A percentile compares a stretch with the other conserved stretches of the same genome.
These are phyloP conservation scores for Triplophysa rosa DNA, from an alignment of 2,113 vertebrate genomes.

Conservation along the genomic window DNA sequence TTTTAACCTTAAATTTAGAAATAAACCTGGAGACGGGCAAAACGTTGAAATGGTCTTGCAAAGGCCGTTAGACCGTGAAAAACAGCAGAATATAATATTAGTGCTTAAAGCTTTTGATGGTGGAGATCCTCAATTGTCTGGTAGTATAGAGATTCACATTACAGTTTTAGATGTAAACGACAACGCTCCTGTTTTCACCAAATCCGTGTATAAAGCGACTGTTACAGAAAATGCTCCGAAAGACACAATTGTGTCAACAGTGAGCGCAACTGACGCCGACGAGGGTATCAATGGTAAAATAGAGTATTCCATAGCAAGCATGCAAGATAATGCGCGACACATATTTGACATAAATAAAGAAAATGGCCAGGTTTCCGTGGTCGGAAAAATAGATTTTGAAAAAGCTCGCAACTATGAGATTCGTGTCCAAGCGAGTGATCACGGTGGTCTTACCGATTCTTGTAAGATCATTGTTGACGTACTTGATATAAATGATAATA, in stretches of 20 bases:
- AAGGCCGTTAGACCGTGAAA: constrained; percentile 40
- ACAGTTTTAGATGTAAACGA: constrained; percentile 47
- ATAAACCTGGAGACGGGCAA: not conserved
- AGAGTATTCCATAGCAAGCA: not conserved
- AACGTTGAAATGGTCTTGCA: constrained; percentile 33
- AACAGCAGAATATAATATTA: constrained; percentile 9
- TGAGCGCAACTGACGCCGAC: constrained; percentile 44
- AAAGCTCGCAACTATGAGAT: constrained; percentile 35
- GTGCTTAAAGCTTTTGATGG: constrained; percentile 40
- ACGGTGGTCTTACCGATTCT: constrained; percentile 19
- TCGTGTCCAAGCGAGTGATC: constrained; percentile 30
- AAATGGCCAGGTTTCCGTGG: not conserved
- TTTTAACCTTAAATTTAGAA: constrained; percentile 31
- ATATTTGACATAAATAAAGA: constrained; percentile 9
- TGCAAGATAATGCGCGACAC: not conserved
- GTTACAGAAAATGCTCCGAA: constrained; percentile 35
- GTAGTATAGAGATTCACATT: constrained; percentile 12
- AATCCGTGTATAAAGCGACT: constrained; percentile 33
- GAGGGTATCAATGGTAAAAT: constrained; percentile 34
- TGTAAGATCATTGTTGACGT: constrained; percentile 49
- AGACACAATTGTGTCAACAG: constrained; percentile 32
- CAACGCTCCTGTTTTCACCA: constrained; percentile 45
- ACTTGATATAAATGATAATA: constrained; percentile 47
- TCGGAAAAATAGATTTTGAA: not conserved
- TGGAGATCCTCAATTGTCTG: constrained; percentile 44